Base-by-base conservation (phyloP, 2,797 vertebrate species). In the Spinus pinus region DNA sequence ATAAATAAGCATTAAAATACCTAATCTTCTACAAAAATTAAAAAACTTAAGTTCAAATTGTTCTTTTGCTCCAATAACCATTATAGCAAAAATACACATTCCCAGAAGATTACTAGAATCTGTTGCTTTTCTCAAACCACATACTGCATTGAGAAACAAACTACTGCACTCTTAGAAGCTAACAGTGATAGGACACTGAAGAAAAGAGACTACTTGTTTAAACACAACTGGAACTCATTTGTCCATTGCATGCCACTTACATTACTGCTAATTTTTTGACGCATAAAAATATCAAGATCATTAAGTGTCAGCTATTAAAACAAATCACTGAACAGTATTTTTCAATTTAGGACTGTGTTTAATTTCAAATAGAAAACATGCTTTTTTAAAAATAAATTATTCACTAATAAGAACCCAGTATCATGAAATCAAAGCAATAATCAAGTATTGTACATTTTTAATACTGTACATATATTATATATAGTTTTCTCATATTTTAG, bases 311-410 rank as follows among this genome's bases (percentile, higher is more conserved):
- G 93, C 89, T 96, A 90, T 88, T 94, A 90, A 95, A 97, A 97
- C 92, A 96, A 96, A 94, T 96, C 95, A 97, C 89, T 86, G 91
- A 93, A 93, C 93, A 85, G 86, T 86, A 84, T 84, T 93, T 90
- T 82, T 95, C 86, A 94, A 51, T 97, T 96, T 96, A 95, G 96
- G 93, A 97, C 69, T 91, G 70, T 83, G 64, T 81, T 97, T 95
- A 96, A 91, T 97, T 95, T 96, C 69, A 64, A 93, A 97, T 96
- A 92, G 95, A 97, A 97, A 96, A 96, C 97, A 98, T 97, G 97
- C 97, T 93, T 94, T 95, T 96, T n/a, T 16, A 56, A 56, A 41
- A 97, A 98, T 97, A 97, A 98, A 96, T 97, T 96, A 97, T 88
- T 96, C 72, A 90, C 91, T 94, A 96, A 94, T 87, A 92, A 81